phyloP scores from a whole-genome alignment of 2,888 invertebrate genomes.

The Dicyrtoma fusca region DNA sequence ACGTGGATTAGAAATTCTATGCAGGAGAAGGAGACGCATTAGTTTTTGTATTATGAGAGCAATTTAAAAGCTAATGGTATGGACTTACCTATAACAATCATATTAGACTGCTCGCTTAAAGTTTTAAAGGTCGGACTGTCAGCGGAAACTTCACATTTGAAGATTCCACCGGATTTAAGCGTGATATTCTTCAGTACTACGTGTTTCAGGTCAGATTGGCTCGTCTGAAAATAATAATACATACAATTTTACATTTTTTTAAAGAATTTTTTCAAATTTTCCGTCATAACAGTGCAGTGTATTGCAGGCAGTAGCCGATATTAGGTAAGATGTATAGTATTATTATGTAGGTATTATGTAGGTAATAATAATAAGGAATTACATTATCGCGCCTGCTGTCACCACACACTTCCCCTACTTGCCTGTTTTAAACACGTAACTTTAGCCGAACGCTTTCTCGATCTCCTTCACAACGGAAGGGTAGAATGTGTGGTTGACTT shows the following conservation, averaged over 20 bases:
- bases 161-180: conserved; percentile 50
- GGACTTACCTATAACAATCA: conserved; percentile 53
- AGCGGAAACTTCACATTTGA: conserved; percentile 54
- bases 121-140: conserved; percentile 54
- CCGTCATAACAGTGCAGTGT: too few relatives aligned
- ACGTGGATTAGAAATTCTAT: neutral
- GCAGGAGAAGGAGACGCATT: neutral
- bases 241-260: too few relatives aligned
- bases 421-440: too few relatives aligned
- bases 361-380: neutral
- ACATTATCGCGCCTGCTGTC: neutral
- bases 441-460: too few relatives aligned
- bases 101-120: conserved; percentile 45
- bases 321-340: too few relatives aligned
- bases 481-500: too few relatives aligned
- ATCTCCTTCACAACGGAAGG: too few relatives aligned
- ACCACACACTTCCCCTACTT: too few relatives aligned
- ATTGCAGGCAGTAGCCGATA: too few relatives aligned
- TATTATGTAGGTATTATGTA: too few relatives aligned
- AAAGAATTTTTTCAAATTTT: too few relatives aligned
- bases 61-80: neutral
- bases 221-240: conserved; percentile 43
- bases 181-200: conserved; percentile 51
- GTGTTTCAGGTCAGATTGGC: conserved; percentile 46
- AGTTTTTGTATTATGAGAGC: neutral